Base-by-base conservation (phyloP, 2,888 invertebrate species). In the Nineta flava region DNA sequence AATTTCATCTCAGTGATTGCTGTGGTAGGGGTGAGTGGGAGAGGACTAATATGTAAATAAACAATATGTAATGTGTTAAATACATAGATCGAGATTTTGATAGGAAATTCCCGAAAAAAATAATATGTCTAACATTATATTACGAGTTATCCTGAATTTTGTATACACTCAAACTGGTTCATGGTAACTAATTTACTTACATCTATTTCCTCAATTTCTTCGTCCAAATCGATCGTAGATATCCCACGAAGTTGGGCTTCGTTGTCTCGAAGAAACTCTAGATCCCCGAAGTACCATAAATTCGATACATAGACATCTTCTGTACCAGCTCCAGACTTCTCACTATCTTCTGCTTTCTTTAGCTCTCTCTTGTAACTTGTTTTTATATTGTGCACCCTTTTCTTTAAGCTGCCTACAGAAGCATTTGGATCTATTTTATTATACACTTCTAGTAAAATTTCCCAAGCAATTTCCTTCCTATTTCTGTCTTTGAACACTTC, bases 201-300 rank as follows among this genome's bases (percentile, higher is more conserved):
- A 13, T 42, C 42, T 42, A 13, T 42, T 42, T 42, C 13, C n/a
- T 15, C 42, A 15, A 15, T 15, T 42, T 42, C 42, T 15, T 42
- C 42, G 10, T 42, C 42, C n/a, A 42, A 15, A 15, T 15, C 42
- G n/a, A 42, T 42, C 16, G 42, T 42, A n/a, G 42, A 42, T 13
- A 42, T 15, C 13, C 42, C 42, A 42, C 13, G 42, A 42, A 42
- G n/a, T 42, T 42, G 42, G 10, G 10, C 46, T 48, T 51, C 43
- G n/a, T 51, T 47, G 47, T 51, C 51, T 9, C 43, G 47, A 41
- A 50, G 42, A 41, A 50, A 50, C 6, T 50, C 42, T 42, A 51
- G 13, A 17, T 47, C 31, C 42, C 48, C 42, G 41, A 48, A 51
- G 35, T 51, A 51, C 48, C 43, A 51, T 47, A 51, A 48, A 9